Evolutionary conservation across 2,113 vertebrate species (phyloP), one percentile per base, ranked within the genome.

Genomic region (Hystrix brachyura): DNA sequence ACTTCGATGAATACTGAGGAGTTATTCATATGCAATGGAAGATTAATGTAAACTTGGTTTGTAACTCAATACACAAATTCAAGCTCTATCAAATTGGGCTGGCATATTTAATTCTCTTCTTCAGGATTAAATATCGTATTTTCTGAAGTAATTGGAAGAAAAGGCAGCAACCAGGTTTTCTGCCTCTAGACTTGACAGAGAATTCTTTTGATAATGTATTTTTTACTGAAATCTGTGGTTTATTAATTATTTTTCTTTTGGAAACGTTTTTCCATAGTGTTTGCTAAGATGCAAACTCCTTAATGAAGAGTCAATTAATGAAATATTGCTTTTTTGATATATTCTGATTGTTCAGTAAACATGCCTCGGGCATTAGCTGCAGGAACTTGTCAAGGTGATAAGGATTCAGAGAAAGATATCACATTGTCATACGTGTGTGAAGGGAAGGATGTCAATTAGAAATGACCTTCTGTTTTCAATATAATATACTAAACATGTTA

Each of bases 1-100:
- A 95, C 51, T 97, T 94, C 86, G 46, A 95, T 92, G 76, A 92
- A 78, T 81, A 80, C 15, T 57, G n/a, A 60, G 65, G 43, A 83
- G 43, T 57, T 67, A 72, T 51, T 97, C 60, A 53, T 93, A 38
- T 90, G 51, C 67, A 80, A 80, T 59, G 60, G 79, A 91, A 90
- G 57, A 93, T 76, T 64, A 51, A 64, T 81, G 43, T 25, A 76
- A 95, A 83, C 53, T 76, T 80, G 25, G 18, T 48, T 96, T 78
- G 18, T 85, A 95, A 87, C 21, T 84, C 51, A 43, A 87, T 65
- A 25, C 10, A 81, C 21, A 92, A 80, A 92, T 62, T 87, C 38
- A 95, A 67, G 46, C 27, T 97, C 67, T 81, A n/a, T 92, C 59
- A 89, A 62, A 72, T 51, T 38, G 51, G 25, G 21, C 32, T 21